Base-by-base conservation (phyloP, 1,140 invertebrate species). In the Brachionus asplanchnoidis region DNA sequence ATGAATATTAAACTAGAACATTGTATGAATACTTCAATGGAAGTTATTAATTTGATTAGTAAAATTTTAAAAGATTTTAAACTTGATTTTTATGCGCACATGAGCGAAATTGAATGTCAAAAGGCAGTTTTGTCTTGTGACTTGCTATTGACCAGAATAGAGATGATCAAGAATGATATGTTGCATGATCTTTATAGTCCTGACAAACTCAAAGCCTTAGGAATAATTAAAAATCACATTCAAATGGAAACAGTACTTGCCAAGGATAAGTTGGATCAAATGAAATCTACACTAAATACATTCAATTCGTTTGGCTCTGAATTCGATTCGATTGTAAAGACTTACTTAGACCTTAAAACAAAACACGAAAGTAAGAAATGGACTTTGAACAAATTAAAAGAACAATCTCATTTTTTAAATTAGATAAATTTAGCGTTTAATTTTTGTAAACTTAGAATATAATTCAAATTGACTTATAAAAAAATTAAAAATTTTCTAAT, bases 351-450 rank as follows among this genome's bases (percentile, higher is more conserved):
- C 28, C 11, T 50, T 23, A 46, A 50, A 77, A 14, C 73, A 23
- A 46, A 77, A 77, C 73, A 77, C 23, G 73, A 77, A 50, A 77
- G 73, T 32, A 77, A 77, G 46, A 20, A 46, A 26, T 77, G 73
- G 73, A 77, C 73, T 50, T 50, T 77, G 23, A 77, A 77, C 26
- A 77, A 77, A 53, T 46, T 77, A 23, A 77, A 77, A 77, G 42
- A 77, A 26, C 44, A 77, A 26, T 50, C 42, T 77, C 20, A 77
- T 11, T 77, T 53, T 77, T 77, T 36, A 77, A 42, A 68, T 32
- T 32, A 68, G 32, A 75, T 26, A 77, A 12, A 50, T 1, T 4
- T 36, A 9, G 42, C 44, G 12, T 50, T 12, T 4, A 28, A 32
- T 11, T 50, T 50, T 70, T 32, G 66, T 60, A 60, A 60, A 60